phyloP scores from a whole-genome alignment of 2,797 vertebrate species.

The Helostoma temminkii region DNA sequence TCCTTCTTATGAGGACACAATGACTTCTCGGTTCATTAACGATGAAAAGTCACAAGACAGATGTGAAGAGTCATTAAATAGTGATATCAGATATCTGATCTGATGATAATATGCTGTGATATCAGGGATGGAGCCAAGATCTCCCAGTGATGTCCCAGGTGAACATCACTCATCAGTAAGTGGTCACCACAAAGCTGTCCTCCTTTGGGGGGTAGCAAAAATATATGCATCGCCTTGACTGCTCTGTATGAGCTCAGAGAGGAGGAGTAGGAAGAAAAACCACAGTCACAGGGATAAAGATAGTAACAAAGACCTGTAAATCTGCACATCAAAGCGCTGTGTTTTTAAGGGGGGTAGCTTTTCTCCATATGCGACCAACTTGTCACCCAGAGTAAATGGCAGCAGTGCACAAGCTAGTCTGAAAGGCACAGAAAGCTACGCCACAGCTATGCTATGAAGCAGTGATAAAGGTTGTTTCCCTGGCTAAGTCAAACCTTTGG shows the following conservation, averaged over 20 bases:
- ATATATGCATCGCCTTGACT: slow-evolving; percentile 29
- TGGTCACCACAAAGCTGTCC: slow-evolving; percentile 20
- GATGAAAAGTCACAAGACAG: slow-evolving; percentile 40
- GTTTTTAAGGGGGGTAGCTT: slow-evolving; percentile 42
- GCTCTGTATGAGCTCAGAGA: slow-evolving; percentile 34
- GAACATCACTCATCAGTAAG: slow-evolving; percentile 24
- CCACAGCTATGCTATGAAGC: slow-evolving; percentile 23
- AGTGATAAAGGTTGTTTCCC: slow-evolving; percentile 54
- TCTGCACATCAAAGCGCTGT: slow-evolving; percentile 61
- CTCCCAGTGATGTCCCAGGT: slow-evolving; percentile 32
- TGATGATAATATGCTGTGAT: slow-evolving; percentile 51
- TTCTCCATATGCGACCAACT: slow-evolving; percentile 50
- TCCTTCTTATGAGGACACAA: slow-evolving; percentile 45
- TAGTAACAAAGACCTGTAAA: slow-evolving; percentile 55
- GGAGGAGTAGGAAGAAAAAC: slow-evolving; percentile 25
- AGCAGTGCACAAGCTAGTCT: slow-evolving; percentile 37
- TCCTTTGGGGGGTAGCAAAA: slow-evolving; percentile 36
- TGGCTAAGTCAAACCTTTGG: slow-evolving; percentile 25
- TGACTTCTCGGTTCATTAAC: slow-evolving; percentile 64
- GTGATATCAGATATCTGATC: slow-evolving; percentile 30
- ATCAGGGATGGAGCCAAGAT: slow-evolving; percentile 24
- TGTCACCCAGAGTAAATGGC: slow-evolving; percentile 54
- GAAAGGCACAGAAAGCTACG: slow-evolving; percentile 35
- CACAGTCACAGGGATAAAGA: slow-evolving; percentile 47
- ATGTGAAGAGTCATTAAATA: slow-evolving; percentile 63